phyloP scores from a whole-genome alignment of 2,888 invertebrate species.

The Drosophila sordidapex region DNA sequence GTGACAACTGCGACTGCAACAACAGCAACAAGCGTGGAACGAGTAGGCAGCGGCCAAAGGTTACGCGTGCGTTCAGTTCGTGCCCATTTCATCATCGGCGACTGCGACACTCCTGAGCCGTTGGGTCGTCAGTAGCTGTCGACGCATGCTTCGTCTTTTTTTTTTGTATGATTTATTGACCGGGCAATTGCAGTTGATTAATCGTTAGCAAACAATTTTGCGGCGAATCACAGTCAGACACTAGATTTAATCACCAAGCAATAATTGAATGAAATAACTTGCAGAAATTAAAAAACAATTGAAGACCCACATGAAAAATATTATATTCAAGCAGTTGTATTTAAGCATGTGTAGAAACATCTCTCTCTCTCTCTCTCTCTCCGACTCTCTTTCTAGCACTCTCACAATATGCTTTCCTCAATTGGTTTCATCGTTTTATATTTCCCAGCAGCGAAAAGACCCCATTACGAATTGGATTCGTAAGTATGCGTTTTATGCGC shows the following conservation, averaged over 20 bases:
- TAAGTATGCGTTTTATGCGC: neutral
- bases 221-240: constrained; percentile 37
- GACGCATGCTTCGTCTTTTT: constrained; percentile 48
- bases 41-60: constrained; percentile 69
- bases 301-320: neutral
- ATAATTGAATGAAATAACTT: neutral
- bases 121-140: constrained; percentile 71
- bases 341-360: neutral
- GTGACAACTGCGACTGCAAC: constrained; percentile 47
- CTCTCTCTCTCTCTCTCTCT: neutral
- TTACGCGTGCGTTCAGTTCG: constrained; percentile 82
- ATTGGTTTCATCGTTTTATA: too few relatives aligned
- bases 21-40: constrained; percentile 7
- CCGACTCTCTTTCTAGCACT: neutral
- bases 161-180: constrained; percentile 59
- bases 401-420: too few relatives aligned
- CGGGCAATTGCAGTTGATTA: constrained; percentile 60
- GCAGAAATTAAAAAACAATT: constrained; percentile 3
- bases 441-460: neutral
- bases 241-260: constrained; percentile 6
- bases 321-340: neutral
- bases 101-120: constrained; percentile 36
- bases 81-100: constrained; percentile 60
- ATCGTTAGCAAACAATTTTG: constrained; percentile 49
- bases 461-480: neutral